Evolutionary conservation across 2,797 vertebrate genomes (phyloP).

Genomic region (Sebastiscus albofasciatus): DNA sequence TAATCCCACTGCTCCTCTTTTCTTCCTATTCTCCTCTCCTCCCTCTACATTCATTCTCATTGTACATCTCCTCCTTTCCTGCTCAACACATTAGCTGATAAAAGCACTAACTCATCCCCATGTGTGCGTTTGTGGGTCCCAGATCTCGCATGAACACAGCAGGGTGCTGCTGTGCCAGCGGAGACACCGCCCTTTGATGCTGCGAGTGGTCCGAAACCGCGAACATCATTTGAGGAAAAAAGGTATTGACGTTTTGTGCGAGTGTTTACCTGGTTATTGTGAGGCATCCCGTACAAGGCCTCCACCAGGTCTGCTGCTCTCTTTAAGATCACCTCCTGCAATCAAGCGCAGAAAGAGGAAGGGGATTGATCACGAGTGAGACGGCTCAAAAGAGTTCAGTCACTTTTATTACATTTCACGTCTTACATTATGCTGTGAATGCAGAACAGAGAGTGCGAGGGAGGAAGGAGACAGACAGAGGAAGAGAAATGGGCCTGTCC

Average conservation of each 20-base stretch:
- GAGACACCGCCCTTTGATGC: conserved; percentile 55
- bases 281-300: conserved; percentile 96
- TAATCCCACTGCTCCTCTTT: conserved; percentile 15
- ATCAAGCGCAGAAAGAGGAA: conserved; percentile 71
- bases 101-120: conserved; percentile 53
- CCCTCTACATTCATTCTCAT: conserved; percentile 39
- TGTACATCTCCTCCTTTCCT: conserved; percentile 30
- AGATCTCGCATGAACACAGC: conserved; percentile 41
- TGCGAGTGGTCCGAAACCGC: conserved; percentile 42
- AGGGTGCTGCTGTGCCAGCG: conserved; percentile 32
- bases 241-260: conserved; percentile 38
- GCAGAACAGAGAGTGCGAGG: conserved; percentile 67
- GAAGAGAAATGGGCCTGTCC: conserved; percentile 81
- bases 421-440: conserved; percentile 78
- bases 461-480: conserved; percentile 56
- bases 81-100: conserved; percentile 26
- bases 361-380: conserved; percentile 69
- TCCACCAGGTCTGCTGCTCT: conserved; percentile 95
- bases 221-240: conserved; percentile 36
- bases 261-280: conserved; percentile 93
- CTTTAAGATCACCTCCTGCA: conserved; percentile 96
- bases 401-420: conserved; percentile 80
- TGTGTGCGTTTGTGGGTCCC: conserved; percentile 39
- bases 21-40: conserved; percentile 31
- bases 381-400: conserved; percentile 73